Evolutionary conservation across 2,888 invertebrate species (phyloP).

Genomic region (Onthophagus sagittarius): DNA sequence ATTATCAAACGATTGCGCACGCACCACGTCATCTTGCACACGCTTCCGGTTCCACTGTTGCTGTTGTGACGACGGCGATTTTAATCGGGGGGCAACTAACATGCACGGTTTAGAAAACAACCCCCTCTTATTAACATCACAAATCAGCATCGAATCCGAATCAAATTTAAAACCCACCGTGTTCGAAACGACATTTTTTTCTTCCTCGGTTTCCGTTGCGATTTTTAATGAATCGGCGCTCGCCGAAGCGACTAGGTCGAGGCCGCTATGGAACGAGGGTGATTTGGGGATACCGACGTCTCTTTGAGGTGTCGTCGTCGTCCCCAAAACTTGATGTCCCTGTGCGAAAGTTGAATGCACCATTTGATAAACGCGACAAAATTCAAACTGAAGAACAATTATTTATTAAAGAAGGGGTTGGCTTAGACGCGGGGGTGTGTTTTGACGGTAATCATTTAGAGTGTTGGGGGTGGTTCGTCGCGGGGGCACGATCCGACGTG

Average conservation of each 20-base stretch:
- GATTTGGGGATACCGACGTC: slow-evolving; percentile 72
- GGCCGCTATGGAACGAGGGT: slow-evolving; percentile 82
- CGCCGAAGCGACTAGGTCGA: slow-evolving; percentile 72
- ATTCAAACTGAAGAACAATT: too few relatives aligned
- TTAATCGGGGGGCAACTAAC: too few relatives aligned
- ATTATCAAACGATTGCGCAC: slow-evolving; percentile 23
- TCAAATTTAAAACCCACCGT: background rate
- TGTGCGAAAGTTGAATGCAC: slow-evolving; percentile 49
- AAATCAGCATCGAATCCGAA: slow-evolving; percentile 38
- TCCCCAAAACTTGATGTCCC: slow-evolving; percentile 43
- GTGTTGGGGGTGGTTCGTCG: slow-evolving; percentile 13
- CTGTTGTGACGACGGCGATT: background rate
- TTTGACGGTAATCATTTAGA: slow-evolving; percentile 44
- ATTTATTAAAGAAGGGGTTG: background rate
- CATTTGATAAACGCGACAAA: slow-evolving; percentile 31
- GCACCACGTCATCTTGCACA: slow-evolving; percentile 20
- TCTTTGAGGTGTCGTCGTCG: slow-evolving; percentile 31
- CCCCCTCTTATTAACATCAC: slow-evolving; percentile 48
- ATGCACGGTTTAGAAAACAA: background rate
- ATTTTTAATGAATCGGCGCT: slow-evolving; percentile 33
- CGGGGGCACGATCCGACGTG: background rate
- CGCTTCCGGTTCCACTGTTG: slow-evolving; percentile 22
- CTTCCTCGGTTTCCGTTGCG: slow-evolving; percentile 15
- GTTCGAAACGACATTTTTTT: slow-evolving; percentile 8
- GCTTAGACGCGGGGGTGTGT: background rate